phyloP scores from a whole-genome alignment of 2,888 invertebrate species.

The Drosophila villosipedis region DNA sequence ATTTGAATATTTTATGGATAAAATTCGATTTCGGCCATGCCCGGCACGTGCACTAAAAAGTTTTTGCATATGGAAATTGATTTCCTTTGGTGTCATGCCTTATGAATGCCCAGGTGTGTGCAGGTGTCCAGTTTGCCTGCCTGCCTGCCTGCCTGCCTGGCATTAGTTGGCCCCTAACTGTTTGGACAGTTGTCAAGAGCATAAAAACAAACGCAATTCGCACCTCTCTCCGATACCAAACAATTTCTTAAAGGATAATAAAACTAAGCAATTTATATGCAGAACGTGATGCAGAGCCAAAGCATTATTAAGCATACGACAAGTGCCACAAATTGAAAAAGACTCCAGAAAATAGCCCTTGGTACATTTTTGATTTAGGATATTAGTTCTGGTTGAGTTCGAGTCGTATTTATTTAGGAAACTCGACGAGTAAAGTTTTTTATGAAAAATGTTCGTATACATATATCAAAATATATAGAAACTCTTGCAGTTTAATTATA shows the following conservation, averaged over 20 bases:
- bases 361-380: conserved; percentile 24
- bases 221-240: conserved; percentile 57
- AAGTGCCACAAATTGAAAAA: conserved; percentile 46
- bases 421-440: neutral
- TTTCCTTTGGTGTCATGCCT: conserved; percentile 69
- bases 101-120: conserved; percentile 38
- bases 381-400: conserved; percentile 7
- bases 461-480: neutral
- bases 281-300: conserved; percentile 57
- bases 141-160: conserved; percentile 7
- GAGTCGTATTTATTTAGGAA: neutral
- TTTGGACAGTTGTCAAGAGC: conserved; percentile 78
- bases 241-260: conserved; percentile 40
- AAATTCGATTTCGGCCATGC: conserved; percentile 70
- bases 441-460: neutral
- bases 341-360: neutral
- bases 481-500: neutral
- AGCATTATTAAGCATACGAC: conserved; percentile 57
- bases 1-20: conserved; percentile 79
- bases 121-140: conserved; percentile 37
- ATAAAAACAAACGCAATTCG: conserved; percentile 78
- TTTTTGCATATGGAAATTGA: conserved; percentile 82
- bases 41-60: conserved; percentile 76
- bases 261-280: conserved; percentile 84
- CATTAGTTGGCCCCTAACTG: conserved; percentile 55